phyloP scores from a whole-genome alignment of 1,140 invertebrate species.

The Rhyacophila brunnea region DNA sequence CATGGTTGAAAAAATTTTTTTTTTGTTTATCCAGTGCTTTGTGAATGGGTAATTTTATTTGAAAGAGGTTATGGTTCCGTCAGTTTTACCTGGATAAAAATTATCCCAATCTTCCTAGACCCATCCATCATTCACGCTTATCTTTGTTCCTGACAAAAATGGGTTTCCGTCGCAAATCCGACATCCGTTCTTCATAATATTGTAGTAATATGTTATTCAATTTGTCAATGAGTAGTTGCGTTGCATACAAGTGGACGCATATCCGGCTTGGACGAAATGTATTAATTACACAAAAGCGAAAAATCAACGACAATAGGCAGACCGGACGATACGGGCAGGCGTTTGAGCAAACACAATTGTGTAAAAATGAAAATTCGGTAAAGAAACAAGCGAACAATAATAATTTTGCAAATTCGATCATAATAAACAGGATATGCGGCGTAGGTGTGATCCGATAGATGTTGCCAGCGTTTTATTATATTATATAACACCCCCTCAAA shows the following conservation, averaged over 20 bases:
- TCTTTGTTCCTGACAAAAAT: slow-evolving; percentile 22
- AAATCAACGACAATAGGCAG: slow-evolving; percentile 23
- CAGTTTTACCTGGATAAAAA: background rate
- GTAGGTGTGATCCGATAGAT: background rate
- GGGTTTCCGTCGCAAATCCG: slow-evolving; percentile 32
- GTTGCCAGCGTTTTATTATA: background rate
- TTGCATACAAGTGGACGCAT: slow-evolving; percentile 29
- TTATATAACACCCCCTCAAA: too few relatives aligned
- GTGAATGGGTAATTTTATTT: too few relatives aligned
- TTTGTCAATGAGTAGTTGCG: slow-evolving; percentile 27
- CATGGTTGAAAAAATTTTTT: background rate
- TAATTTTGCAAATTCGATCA: background rate
- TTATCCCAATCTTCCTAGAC: slow-evolving; percentile 11
- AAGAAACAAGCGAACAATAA: background rate
- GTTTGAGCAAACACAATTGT: background rate
- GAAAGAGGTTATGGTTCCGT: too few relatives aligned
- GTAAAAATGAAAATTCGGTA: slow-evolving; percentile 6
- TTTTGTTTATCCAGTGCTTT: background rate
- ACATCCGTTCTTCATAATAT: slow-evolving; percentile 26
- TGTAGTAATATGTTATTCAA: slow-evolving; percentile 26
- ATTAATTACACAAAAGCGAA: background rate
- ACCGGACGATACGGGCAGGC: background rate
- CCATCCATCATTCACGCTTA: slow-evolving; percentile 29
- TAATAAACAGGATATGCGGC: background rate
- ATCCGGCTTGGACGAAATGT: slow-evolving; percentile 17